phyloP scores from a whole-genome alignment of 2,888 invertebrate species.

The Pasiphila rectangulata region DNA sequence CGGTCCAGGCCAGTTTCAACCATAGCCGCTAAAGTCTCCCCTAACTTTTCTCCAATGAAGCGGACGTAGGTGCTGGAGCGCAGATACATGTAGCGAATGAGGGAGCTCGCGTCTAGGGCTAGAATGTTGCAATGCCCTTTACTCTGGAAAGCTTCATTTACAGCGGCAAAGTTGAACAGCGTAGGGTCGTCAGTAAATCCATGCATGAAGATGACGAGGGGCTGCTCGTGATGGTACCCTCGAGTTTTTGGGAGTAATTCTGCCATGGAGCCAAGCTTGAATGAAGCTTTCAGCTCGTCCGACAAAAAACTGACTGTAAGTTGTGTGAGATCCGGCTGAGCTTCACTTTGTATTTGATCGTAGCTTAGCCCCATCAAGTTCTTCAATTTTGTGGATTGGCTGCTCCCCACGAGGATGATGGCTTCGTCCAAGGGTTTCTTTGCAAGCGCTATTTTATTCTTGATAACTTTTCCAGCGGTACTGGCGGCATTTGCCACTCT shows the following conservation, averaged over 20 bases:
- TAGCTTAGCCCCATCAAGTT: slow-evolving; percentile 11
- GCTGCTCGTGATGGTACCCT: slow-evolving; percentile 36
- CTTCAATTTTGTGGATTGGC: slow-evolving; percentile 12
- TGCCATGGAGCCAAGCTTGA: slow-evolving; percentile 49
- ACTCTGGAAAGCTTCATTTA: slow-evolving; percentile 36
- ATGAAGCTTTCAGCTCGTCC: slow-evolving; percentile 39
- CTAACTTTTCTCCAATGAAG: slow-evolving; percentile 63
- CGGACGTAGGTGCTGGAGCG: slow-evolving; percentile 61
- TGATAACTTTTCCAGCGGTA: slow-evolving; percentile 8
- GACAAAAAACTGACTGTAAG: slow-evolving; percentile 46
- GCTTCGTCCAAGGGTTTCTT: slow-evolving; percentile 13
- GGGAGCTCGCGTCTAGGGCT: slow-evolving; percentile 66
- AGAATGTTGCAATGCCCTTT: slow-evolving; percentile 55
- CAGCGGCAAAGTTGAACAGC: slow-evolving; percentile 45
- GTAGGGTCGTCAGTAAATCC: slow-evolving; percentile 65
- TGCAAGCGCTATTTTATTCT: slow-evolving; percentile 10
- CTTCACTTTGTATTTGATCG: slow-evolving; percentile 44
- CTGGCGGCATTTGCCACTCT: neutral
- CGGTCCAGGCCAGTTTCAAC: slow-evolving; percentile 56
- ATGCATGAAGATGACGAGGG: slow-evolving; percentile 59
- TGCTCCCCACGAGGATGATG: slow-evolving; percentile 10
- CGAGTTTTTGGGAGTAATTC: slow-evolving; percentile 37
- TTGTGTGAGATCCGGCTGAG: slow-evolving; percentile 46
- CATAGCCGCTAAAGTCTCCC: slow-evolving; percentile 51
- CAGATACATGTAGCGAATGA: slow-evolving; percentile 64